Percentiles rank a stretch among this genome's conserved stretches.
These are phyloP conservation scores for Corydoras maculifer DNA, from an alignment of 2,113 vertebrate genomes.

Conservation along the genomic window DNA sequence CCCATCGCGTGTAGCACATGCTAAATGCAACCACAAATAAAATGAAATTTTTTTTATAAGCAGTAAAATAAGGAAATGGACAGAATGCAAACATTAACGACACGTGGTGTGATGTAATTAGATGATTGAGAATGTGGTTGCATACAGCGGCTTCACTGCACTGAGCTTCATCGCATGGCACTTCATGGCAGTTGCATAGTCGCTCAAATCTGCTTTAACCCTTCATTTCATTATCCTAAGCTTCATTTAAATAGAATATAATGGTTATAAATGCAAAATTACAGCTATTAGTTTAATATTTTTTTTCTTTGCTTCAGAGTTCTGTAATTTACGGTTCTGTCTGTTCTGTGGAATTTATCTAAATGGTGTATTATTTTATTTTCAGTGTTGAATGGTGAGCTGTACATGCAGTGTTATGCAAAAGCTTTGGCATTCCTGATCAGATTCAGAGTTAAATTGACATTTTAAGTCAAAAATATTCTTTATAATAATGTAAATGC, in stretches of 20 bases:
- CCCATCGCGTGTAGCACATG: slow-evolving; percentile 30
- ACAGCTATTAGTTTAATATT: no score
- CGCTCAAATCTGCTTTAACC: slow-evolving; percentile 33
- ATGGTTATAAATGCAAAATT: slow-evolving; percentile 6
- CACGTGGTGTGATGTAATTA: not conserved
- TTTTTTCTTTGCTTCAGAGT: no score
- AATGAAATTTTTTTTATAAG: not conserved
- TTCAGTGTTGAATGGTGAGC: no score
- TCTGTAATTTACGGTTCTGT: not conserved
- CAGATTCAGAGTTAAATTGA: no score
- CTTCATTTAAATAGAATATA: slow-evolving; percentile 6
- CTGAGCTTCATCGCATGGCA: slow-evolving; percentile 38
- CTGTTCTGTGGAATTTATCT: not conserved
- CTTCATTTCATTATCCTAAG: not conserved
- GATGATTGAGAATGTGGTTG: slow-evolving; percentile 49
- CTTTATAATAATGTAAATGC: no score
- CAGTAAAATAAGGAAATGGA: not conserved
- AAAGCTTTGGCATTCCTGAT: no score
- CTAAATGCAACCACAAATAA: slow-evolving; percentile 56
- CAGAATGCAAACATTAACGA: not conserved
- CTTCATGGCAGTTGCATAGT: slow-evolving; percentile 21
- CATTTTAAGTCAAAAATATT: no score
- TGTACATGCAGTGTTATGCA: no score
- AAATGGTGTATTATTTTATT: no score
- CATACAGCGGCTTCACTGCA: slow-evolving; percentile 51